Evolutionary conservation across 2,113 vertebrate genomes (phyloP).

Genomic region (Phaetusa simplex): DNA sequence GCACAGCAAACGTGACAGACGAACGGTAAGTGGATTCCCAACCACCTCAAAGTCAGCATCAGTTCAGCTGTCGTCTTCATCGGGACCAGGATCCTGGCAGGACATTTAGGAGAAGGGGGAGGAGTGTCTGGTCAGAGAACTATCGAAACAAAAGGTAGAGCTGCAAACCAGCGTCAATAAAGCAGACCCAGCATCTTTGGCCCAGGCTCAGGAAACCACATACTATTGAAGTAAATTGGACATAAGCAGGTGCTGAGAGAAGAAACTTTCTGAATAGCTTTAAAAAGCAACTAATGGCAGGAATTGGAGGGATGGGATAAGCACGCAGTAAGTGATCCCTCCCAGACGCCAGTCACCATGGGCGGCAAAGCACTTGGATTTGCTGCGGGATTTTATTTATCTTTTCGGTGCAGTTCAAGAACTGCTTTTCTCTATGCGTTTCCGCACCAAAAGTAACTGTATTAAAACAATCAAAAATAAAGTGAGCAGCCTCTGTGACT

Average conservation of each 20-base stretch:
- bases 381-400: background rate
- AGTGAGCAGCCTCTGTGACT: too few relatives aligned
- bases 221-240: background rate
- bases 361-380: rapidly evolving
- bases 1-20: background rate
- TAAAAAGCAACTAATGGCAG: background rate
- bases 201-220: background rate
- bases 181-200: background rate
- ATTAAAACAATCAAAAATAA: rapidly evolving
- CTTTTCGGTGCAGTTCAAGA: background rate
- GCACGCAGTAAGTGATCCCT: background rate
- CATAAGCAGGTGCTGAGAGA: background rate
- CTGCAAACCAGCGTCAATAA: background rate
- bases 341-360: rapidly evolving
- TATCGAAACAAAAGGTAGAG: background rate
- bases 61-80: background rate
- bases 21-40: background rate
- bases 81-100: background rate
- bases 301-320: background rate
- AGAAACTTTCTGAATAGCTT: background rate
- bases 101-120: background rate
- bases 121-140: background rate
- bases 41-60: background rate
- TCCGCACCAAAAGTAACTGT: background rate
- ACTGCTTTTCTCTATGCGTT: rapidly evolving